Evolutionary conservation across 2,888 invertebrate species (phyloP), one percentile per base, ranked within the genome.

Genomic region (Exocentrus adspersus): DNA sequence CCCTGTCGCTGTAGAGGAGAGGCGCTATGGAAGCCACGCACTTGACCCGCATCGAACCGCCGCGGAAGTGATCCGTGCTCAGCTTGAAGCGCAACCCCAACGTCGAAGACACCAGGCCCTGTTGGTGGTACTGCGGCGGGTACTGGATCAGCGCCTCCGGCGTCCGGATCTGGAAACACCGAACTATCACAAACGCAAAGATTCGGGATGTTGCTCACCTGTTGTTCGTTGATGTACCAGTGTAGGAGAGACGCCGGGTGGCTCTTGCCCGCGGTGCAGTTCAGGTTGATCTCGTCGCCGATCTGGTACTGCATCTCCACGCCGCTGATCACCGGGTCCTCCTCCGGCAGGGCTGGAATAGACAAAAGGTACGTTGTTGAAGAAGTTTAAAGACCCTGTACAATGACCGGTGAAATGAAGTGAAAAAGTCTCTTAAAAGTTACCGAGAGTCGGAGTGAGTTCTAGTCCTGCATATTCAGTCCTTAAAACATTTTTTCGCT

Each of bases 141-240:
- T 88, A 88, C 67, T 81, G 81, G 68, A 86, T 81, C 73, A 87
- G 78, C 58, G 84, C 84, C 67, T 82, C 83, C 48, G 82, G 81
- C 70, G 83, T 84, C 62, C 81, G 78, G 68, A 87, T 85, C 87
- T 87, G 81, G 16, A 75, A 77, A n/a, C n/a, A n/a, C n/a, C n/a
- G n/a, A n/a, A n/a, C n/a, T n/a, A n/a, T n/a, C n/a, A n/a, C n/a
- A n/a, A n/a, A n/a, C n/a, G n/a, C n/a, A 24, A 24, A 24, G n/a
- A 32, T 32, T 10, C 32, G 6, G 32, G 2, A 24, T 24, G n/a
- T n/a, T n/a, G n/a, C 24, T 72, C 84, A 91, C 92, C 88, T 89
- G 87, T 81, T 90, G 87, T 73, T 91, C 91, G 78, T 92, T 91
- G 78, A 92, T 90, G 82, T 90, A 91, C 92, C 92, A 92, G 78